phyloP scores from a whole-genome alignment of 2,888 invertebrate species.

The Diaphora mendica region DNA sequence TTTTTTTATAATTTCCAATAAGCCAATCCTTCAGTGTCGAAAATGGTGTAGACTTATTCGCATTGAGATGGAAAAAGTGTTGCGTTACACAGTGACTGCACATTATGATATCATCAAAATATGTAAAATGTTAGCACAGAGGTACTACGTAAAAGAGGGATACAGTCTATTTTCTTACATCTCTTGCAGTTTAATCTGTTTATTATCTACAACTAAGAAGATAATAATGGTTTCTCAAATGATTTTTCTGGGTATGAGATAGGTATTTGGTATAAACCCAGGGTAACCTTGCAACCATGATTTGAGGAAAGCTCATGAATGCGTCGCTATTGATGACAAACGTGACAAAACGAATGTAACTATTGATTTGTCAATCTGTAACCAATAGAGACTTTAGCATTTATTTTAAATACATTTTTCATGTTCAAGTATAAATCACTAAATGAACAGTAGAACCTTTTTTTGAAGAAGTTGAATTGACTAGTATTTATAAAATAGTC shows the following conservation, averaged over 20 bases:
- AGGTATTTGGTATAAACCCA: conserved; percentile 57
- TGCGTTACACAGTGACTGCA: conserved; percentile 32
- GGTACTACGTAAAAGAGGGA: conserved; percentile 43
- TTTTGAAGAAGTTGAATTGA: neutral
- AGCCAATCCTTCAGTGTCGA: conserved; percentile 24
- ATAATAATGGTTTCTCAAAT: conserved; percentile 46
- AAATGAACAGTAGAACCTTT: neutral
- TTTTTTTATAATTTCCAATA: conserved; percentile 28
- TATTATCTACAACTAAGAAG: conserved; percentile 41
- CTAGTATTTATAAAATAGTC: neutral
- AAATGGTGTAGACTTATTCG: conserved; percentile 31
- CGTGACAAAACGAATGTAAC: conserved; percentile 25
- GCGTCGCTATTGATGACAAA: conserved; percentile 53
- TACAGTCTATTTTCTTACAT: conserved; percentile 32
- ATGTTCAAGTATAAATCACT: conserved; percentile 51
- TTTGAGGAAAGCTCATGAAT: conserved; percentile 65
- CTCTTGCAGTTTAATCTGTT: too few relatives aligned
- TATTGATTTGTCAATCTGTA: conserved; percentile 16
- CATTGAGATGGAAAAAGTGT: conserved; percentile 27
- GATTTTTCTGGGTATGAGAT: conserved; percentile 45
- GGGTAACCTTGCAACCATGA: conserved; percentile 60
- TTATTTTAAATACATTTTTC: conserved; percentile 50
- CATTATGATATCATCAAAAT: conserved; percentile 41
- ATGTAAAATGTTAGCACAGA: conserved; percentile 55
- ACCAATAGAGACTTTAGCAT: conserved; percentile 37